These are phyloP conservation scores for Argyrosomus regius DNA, from an alignment of 2,797 vertebrate genomes.

Conservation along the genomic window DNA sequence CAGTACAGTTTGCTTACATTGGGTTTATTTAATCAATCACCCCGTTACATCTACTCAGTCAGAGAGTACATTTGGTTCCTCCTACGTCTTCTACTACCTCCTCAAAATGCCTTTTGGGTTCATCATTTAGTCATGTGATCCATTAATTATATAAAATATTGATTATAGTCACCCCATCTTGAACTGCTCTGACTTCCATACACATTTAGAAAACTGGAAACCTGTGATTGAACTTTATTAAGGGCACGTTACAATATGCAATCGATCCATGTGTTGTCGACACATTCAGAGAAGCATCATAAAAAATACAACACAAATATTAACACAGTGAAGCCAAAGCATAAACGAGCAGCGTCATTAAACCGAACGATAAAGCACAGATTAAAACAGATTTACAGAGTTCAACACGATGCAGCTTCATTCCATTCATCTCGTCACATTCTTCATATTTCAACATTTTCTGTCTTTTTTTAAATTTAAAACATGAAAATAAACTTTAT, in stretches of 20 bases:
- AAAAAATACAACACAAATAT: constrained; percentile 24
- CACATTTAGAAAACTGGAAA: not conserved
- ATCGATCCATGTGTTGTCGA: constrained; percentile 1
- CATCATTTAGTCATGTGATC: no score
- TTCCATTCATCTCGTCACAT: not conserved
- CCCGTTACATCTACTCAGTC: no score
- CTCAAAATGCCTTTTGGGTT: no score
- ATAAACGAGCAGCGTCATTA: not conserved
- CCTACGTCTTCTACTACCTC: no score
- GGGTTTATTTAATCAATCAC: no score
- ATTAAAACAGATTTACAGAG: constrained; percentile 5
- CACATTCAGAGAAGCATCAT: constrained; percentile 31
- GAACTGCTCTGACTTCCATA: not conserved
- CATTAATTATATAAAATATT: not conserved
- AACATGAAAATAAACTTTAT: not conserved
- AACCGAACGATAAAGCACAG: not conserved
- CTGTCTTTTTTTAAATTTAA: not conserved
- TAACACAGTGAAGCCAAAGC: constrained; percentile 6
- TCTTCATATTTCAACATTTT: not conserved
- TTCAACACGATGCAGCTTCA: not conserved
- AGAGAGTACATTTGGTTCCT: no score
- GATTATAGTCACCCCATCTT: not conserved
- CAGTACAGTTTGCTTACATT: no score
- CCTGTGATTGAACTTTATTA: constrained; percentile 49
- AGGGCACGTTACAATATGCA: constrained; percentile 33